Conservation (phyloP, 2,888 invertebrate species). For the Tenthredo mesomela region DNA sequence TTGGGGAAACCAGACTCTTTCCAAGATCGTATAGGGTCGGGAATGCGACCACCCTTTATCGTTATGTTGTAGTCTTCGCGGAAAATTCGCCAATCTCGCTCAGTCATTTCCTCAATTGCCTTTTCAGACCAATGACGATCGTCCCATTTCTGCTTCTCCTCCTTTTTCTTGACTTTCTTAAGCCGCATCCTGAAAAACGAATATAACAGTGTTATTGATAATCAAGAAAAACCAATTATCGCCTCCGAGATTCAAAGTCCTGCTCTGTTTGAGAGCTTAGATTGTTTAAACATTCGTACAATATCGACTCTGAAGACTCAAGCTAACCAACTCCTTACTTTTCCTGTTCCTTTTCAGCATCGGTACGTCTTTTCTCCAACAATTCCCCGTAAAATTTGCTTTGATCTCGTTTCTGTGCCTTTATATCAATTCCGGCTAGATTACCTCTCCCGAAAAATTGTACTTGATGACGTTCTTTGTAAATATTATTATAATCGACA, state of each 20-base stretch:
- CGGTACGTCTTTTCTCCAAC: constrained; percentile 95
- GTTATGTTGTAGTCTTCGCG: constrained; percentile 99
- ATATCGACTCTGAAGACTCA: not conserved
- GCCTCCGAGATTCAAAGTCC: not conserved
- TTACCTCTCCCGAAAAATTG: constrained; percentile 99
- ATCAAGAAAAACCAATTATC: not conserved
- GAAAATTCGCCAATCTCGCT: constrained; percentile 99
- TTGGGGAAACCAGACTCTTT: constrained; percentile 94
- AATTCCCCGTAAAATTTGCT: constrained; percentile 98
- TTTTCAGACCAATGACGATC: constrained; percentile 99
- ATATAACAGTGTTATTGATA: not conserved
- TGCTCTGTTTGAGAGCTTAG: not conserved
- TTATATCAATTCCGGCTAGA: constrained; percentile 98
- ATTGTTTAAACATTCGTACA: not conserved
- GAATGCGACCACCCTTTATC: constrained; percentile 98
- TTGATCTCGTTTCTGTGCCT: constrained; percentile 96
- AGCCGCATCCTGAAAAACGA: constrained; percentile 82
- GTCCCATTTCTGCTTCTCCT: constrained; percentile 99
- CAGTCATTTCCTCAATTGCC: constrained; percentile 96
- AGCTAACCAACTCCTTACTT: constrained; percentile 78
- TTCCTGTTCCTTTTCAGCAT: constrained; percentile 98
- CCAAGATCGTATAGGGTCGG: constrained; percentile 97
- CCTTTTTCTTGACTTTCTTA: constrained; percentile 95
- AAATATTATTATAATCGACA: constrained; percentile 97
- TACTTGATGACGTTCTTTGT: constrained; percentile 97